These are phyloP conservation scores for Helicoverpa zea DNA, from an alignment of 1,140 invertebrate genomes.

Conservation along the genomic window DNA sequence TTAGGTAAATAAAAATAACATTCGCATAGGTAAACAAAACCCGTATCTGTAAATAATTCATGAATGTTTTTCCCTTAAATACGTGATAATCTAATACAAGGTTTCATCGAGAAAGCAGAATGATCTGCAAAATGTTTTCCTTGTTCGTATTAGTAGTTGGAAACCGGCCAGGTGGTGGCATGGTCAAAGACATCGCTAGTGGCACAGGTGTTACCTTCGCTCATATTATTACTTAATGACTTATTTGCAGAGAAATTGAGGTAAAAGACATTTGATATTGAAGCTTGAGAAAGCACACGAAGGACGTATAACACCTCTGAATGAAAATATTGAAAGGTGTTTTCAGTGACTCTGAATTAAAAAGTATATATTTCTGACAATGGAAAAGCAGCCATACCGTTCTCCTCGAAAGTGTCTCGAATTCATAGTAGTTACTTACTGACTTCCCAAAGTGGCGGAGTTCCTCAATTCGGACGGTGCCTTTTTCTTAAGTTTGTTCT, in stretches of 20 bases:
- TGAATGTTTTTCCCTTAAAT: conserved; percentile 29
- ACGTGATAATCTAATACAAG: conserved; percentile 24
- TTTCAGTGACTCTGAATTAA: too few species aligned
- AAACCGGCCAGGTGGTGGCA: conserved; percentile 51
- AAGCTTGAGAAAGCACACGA: too few species aligned
- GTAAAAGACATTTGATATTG: not conserved
- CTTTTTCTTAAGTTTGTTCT: too few species aligned
- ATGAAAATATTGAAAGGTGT: not conserved
- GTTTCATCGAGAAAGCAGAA: conserved; percentile 31
- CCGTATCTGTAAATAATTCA: not conserved
- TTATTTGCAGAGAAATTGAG: not conserved
- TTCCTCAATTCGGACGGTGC: too few species aligned
- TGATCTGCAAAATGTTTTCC: conserved; percentile 47
- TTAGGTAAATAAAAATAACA: too few species aligned
- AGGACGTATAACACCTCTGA: too few species aligned
- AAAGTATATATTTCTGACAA: too few species aligned
- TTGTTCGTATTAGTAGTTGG: conserved; percentile 51
- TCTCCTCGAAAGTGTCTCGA: too few species aligned
- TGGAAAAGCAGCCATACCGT: too few species aligned
- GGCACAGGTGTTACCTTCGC: conserved; percentile 36
- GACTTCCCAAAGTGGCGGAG: too few species aligned
- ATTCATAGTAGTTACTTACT: too few species aligned
- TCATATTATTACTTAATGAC: not conserved
- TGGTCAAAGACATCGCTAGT: conserved; percentile 50
- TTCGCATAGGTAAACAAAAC: too few species aligned